Conservation (phyloP, 2,113 vertebrate genomes). For the Charadrius vociferus region DNA sequence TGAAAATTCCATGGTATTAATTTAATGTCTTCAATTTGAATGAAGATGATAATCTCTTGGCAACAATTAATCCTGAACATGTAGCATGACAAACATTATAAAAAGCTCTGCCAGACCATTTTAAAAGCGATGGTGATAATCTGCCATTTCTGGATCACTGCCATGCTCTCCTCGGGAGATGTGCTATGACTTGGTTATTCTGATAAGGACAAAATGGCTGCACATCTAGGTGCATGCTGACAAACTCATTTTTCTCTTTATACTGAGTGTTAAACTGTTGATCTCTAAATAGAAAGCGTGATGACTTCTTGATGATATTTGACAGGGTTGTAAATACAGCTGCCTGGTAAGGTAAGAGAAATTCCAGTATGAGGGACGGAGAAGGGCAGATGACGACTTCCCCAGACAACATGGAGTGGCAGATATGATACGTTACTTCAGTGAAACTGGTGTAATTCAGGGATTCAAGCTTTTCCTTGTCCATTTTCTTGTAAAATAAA, state of each 20-base stretch:
- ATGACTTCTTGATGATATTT: not conserved
- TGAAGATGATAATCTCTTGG: slow-evolving; percentile 20
- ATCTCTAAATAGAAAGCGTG: not conserved
- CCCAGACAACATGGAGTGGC: not conserved
- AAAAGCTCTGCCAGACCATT: not conserved
- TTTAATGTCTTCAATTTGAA: slow-evolving; percentile 8
- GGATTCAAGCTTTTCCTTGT: not conserved
- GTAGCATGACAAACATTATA: not conserved
- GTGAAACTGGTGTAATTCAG: not conserved
- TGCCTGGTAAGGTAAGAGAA: not conserved
- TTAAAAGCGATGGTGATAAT: not conserved
- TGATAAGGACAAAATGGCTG: not conserved
- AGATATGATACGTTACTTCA: not conserved
- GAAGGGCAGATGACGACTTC: not conserved
- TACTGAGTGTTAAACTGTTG: not conserved
- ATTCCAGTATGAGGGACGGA: not conserved
- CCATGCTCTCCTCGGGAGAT: not conserved
- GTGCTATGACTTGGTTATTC: not conserved
- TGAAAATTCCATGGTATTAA: not conserved
- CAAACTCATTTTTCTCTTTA: slow-evolving; percentile 12
- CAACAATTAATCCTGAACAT: slow-evolving; percentile 4
- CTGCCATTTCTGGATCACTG: not conserved
- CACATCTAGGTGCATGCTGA: not conserved
- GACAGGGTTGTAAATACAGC: not conserved
- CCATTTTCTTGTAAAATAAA: not conserved